Base-by-base conservation (phyloP, 2,797 vertebrate genomes). In the Phoebastria nigripes region DNA sequence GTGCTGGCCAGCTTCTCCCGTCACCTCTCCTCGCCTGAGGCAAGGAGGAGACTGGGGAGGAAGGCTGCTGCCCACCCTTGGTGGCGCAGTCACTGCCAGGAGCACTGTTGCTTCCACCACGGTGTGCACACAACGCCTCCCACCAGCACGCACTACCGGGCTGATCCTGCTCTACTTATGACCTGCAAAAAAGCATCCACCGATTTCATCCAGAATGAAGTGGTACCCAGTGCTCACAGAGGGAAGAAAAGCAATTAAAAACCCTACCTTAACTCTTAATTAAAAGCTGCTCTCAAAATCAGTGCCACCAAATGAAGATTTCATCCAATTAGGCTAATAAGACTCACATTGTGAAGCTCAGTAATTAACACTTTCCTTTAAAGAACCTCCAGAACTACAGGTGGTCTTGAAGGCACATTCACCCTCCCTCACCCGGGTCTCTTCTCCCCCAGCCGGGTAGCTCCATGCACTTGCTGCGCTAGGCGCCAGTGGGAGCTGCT, bases 111-210 rank as follows among this genome's bases (percentile, higher is more conserved):
- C 65, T 59, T 17, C 29, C 44, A 19, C 13, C 16, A 4, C 7
- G 0, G 41, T 1, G 1, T 3, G 33, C 22, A 15, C 0, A 2
- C n/a, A 33, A 8, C 2, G 2, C 61, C 25, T 35, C 49, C 46
- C 2, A 1, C 25, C 41, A 20, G 54, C 15, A 8, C 3, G 0
- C 0, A 7, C 33, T 24, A 18, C 29, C 2, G 2, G 56, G 24
- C 14, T 19, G 35, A 63, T 39, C n/a, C 76, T 26, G 44, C 39
- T 52, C 71, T 37, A 17, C 61, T 54, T 24, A 15, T 2, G 2
- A 19, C 49, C 26, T 0, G 1, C 37, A 20, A 55, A 46, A 70
- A 35, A 76, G 19, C 58, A 56, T 15, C 72, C 29, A 9, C 52
- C 18, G 46, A 44, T 55, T 55, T 33, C 14, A 15, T 11, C 17